These are phyloP conservation scores for Coenobita brevimanus DNA, from an alignment of 1,140 invertebrate species.

Conservation along the genomic window DNA sequence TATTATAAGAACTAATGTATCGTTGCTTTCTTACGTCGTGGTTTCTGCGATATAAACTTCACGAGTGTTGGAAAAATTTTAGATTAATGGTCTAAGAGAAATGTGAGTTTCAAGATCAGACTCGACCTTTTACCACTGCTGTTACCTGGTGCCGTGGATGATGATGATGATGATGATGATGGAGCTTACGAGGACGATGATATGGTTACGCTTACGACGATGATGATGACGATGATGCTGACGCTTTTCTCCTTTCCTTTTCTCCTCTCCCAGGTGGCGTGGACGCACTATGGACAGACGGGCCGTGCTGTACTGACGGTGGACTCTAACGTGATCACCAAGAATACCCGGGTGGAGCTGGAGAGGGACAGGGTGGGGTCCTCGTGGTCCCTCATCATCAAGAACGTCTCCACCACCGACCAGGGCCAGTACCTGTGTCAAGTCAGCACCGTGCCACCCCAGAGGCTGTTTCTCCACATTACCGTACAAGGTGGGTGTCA, in stretches of 20 bases:
- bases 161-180: too few relatives aligned
- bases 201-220: too few relatives aligned
- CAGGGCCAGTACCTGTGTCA: constrained; percentile 37
- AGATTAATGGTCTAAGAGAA: too few relatives aligned
- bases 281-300: constrained; percentile 30
- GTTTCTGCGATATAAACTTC: too few relatives aligned
- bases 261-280: constrained; percentile 20
- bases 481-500: constrained; percentile 38
- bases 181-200: neutral
- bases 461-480: constrained; percentile 30
- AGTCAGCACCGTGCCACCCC: constrained; percentile 25
- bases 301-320: constrained; percentile 35
- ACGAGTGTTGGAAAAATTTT: too few relatives aligned
- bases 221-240: too few relatives aligned
- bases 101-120: too few relatives aligned
- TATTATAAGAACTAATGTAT: neutral
- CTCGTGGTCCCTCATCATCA: constrained; percentile 42
- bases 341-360: constrained; percentile 32
- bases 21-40: neutral
- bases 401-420: constrained; percentile 39
- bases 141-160: too few relatives aligned
- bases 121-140: too few relatives aligned
- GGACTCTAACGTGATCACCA: constrained; percentile 39
- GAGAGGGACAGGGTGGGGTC: constrained; percentile 22
- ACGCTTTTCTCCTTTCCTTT: neutral